Evolutionary conservation across 2,888 invertebrate genomes (phyloP), one percentile per base, ranked within the genome.

Genomic region (Litoditis marina): DNA sequence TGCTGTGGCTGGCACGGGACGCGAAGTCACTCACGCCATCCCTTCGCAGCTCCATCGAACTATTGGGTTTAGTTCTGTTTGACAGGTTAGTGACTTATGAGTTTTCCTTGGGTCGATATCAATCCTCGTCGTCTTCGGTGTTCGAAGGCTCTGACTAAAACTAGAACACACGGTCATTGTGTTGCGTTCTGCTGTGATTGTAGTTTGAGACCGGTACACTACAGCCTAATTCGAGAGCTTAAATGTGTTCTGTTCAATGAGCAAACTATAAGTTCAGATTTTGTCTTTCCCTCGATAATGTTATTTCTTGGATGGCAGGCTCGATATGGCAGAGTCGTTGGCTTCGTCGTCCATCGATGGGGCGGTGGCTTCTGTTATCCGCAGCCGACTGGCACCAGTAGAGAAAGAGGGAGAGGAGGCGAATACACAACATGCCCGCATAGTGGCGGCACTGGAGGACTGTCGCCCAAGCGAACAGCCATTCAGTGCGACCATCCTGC

Each of bases 1-100:
- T 94, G 54, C 54, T 68, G 25, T 82, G 79, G 80, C 53, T 79
- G 19, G 56, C 70, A 0, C 51, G 70, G 30, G 73, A 78, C 28
- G 58, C 74, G 11, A 58, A 61, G 30, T 51, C 56, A 1, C 16
- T 71, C 13, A 30, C 46, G 11, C 44, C 56, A 0, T 59, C 63
- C 4, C 16, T 69, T 16, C 44, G 51, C 13, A 60, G 58, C 0
- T 67, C 68, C 39, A 19, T 66, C 8, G 51, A 63, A 13, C 46
- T 66, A 28, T 62, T 73, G 11, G 73, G 71, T 22, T 66, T 68
- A 0, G 66, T 71, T 16, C 51, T 68, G 11, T 69, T 62, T 30
- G 63, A 63, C 16, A 64, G 65, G 58, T 53, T 51, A 16, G 55
- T 36, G 4, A 49, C n/a, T n/a, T n/a, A n/a, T 44, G 8, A n/a